Base-by-base conservation (phyloP, 2,113 vertebrate genomes). In the Brachyhypopomus occidentalis region DNA sequence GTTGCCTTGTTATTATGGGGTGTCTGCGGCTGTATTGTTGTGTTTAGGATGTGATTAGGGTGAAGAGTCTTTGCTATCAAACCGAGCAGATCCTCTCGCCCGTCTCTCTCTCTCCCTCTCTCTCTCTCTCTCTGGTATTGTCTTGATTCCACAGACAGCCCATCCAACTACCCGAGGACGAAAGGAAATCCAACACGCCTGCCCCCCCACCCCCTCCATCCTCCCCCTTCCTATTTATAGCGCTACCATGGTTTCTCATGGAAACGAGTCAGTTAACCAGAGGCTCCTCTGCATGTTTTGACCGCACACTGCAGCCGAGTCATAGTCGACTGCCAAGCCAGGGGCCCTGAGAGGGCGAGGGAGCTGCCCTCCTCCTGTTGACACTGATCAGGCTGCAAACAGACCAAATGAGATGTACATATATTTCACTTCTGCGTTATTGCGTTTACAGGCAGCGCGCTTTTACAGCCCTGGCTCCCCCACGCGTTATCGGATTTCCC, bases 371-470 rank as follows among this genome's bases (percentile, higher is more conserved):
- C 48, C 80, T 56, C 66, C 70, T 79, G 70, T 83, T 84, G 83
- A 86, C 84, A 83, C 81, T 83, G 83, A 87, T 88, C 83, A 85
- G 78, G 72, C 81, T 83, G 80, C 84, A 86, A 83, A 87, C 84
- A 82, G 67, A 79, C 80, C 55, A 80, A 88, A 87, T 87, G 78
- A 87, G 86, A 84, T 84, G 81, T 87, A 83, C 77, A 84, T 87
- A 77, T 79, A 86, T 88, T 87, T 88, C 79, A 88, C 87, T 85
- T 87, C 70, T 77, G 64, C 69, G 74, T 86, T 85, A 86, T 85
- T 86, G 84, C 84, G 87, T 88, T 87, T 84, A 83, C 76, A 27
- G 79, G 63, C 75, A 78, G 72, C 83, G 80, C 81, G 81, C 63
- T 69, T 77, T 75, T 74, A 27, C 70, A 80, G 83, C 45, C 38